Evolutionary conservation across 1,140 invertebrate genomes (phyloP).

Genomic region (Maconellicoccus hirsutus): DNA sequence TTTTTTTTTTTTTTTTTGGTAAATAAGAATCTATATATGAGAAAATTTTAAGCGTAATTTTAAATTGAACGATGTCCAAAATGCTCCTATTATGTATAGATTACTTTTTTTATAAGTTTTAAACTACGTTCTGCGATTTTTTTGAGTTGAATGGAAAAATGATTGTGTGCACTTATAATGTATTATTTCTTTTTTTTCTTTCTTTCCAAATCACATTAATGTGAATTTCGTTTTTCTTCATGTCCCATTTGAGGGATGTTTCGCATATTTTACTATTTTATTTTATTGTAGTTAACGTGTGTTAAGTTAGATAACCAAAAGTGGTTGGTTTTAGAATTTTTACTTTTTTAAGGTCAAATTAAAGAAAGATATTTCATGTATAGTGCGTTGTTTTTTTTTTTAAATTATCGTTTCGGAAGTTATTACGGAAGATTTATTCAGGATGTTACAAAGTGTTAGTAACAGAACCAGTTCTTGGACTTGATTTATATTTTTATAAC

Average conservation of each 20-base stretch:
- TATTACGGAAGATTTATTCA: not conserved
- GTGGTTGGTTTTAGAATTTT: constrained; percentile 11
- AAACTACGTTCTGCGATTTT: constrained; percentile 9
- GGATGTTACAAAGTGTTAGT: constrained; percentile 1
- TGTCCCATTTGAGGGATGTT: constrained; percentile 15
- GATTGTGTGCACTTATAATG: constrained; percentile 15
- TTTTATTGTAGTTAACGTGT: constrained; percentile 16
- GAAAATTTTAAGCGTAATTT: not conserved
- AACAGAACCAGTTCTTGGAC: constrained; percentile 1
- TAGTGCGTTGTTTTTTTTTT: constrained; percentile 13
- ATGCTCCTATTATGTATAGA: constrained; percentile 19
- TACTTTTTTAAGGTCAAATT: constrained; percentile 19
- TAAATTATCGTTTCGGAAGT: constrained; percentile 10
- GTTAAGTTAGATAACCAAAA: constrained; percentile 22
- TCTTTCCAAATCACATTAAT: constrained; percentile 16
- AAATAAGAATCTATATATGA: no score
- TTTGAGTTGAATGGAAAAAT: constrained; percentile 17
- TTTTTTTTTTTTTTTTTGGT: not conserved
- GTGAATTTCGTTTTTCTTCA: constrained; percentile 19
- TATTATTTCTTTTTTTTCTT: not conserved
- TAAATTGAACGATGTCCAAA: not conserved
- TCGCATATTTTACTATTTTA: constrained; percentile 15
- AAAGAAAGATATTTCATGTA: not conserved
- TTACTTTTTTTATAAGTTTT: constrained; percentile 15
- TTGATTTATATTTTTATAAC: constrained; percentile 18